These are phyloP conservation scores for Lasioglossum vierecki DNA, from an alignment of 2,888 invertebrate species.

Conservation along the genomic window DNA sequence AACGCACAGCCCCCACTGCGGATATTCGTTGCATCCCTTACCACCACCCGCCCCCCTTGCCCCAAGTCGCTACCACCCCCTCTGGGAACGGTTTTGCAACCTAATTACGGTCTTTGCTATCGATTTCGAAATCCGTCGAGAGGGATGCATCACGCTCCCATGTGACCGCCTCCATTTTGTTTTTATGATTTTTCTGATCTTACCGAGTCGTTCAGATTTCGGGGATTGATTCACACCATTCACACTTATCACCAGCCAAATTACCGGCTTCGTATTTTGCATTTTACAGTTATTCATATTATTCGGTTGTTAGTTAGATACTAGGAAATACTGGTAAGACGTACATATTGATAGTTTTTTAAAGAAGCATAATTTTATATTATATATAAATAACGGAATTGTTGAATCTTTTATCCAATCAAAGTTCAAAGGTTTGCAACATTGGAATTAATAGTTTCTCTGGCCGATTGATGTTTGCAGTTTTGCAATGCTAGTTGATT, in stretches of 20 bases:
- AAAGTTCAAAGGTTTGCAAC: not conserved
- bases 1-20: slow-evolving; percentile 75
- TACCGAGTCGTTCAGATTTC: not conserved
- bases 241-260: too few relatives aligned
- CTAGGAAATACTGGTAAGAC: not conserved
- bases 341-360: not conserved
- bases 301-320: too few relatives aligned
- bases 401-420: too few relatives aligned
- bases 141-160: slow-evolving; percentile 41
- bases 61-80: slow-evolving; percentile 23
- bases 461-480: not conserved
- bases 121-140: slow-evolving; percentile 73
- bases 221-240: not conserved
- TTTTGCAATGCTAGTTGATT: not conserved
- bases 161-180: not conserved
- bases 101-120: slow-evolving; percentile 77
- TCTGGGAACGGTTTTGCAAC: slow-evolving; percentile 52
- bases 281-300: too few relatives aligned
- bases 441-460: not conserved
- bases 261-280: too few relatives aligned
- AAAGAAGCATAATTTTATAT: too few relatives aligned
- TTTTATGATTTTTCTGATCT: not conserved
- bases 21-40: slow-evolving; percentile 39
- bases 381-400: too few relatives aligned
- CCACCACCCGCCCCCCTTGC: slow-evolving; percentile 3